A percentile compares a stretch with the other conserved stretches of the same genome.
These are phyloP conservation scores for Ericerus pela DNA, from an alignment of 1,140 invertebrate genomes.

Conservation along the genomic window DNA sequence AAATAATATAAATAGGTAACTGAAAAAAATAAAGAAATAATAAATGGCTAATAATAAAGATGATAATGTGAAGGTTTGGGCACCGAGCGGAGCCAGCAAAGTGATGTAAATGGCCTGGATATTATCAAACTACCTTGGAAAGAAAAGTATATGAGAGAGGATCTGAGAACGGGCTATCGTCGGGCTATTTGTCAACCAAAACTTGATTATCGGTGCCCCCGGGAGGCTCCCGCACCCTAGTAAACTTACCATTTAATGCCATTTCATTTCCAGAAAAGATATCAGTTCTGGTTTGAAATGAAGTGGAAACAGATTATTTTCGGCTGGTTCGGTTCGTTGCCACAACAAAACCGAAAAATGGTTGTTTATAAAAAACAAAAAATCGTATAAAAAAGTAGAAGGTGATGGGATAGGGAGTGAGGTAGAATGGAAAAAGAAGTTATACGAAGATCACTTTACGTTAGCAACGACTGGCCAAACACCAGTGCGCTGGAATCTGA, in stretches of 20 bases:
- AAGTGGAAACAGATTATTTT: constrained; percentile 11
- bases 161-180: not conserved
- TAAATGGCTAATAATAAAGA: no score
- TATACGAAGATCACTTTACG: constrained; percentile 11
- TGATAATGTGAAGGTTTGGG: no score
- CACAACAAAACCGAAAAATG: not conserved
- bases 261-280: constrained; percentile 8
- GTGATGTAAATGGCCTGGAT: not conserved
- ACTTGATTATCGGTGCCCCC: constrained; percentile 9
- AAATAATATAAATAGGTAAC: no score
- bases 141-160: not conserved
- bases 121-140: constrained; percentile 6
- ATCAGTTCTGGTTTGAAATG: constrained; percentile 9
- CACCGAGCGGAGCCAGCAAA: not conserved
- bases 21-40: no score
- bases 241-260: constrained; percentile 3
- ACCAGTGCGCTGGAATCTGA: constrained; percentile 1
- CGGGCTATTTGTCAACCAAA: constrained; percentile 10
- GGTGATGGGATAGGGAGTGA: no score
- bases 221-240: not conserved
- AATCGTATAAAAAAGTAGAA: not conserved
- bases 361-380: constrained; percentile 3
- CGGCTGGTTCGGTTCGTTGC: constrained; percentile 4
- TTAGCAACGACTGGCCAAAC: constrained; percentile 9
- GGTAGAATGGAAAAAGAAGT: constrained; percentile 10